phyloP scores from a whole-genome alignment of 2,113 vertebrate genomes.

The Todiramphus saurophagus region DNA sequence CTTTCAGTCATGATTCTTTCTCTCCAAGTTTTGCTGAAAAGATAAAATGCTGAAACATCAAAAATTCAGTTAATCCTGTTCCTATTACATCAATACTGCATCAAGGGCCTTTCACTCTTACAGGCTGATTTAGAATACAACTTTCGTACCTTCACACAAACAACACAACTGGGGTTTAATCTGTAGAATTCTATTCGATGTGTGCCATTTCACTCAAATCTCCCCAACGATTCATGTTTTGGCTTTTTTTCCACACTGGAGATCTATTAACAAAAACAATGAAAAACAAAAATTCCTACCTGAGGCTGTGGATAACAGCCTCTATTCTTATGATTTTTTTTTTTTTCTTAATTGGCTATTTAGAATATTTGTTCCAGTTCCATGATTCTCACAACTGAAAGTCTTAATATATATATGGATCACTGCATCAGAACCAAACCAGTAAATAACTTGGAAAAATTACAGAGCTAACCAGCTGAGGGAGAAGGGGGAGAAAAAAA shows the following conservation, averaged over 20 bases:
- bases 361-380: background rate
- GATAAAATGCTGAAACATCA: background rate
- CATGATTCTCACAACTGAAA: background rate
- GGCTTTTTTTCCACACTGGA: background rate
- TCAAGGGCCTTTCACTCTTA: background rate
- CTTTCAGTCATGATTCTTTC: background rate
- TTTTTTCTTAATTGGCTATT: background rate
- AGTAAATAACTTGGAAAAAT: background rate
- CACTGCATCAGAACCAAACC: background rate
- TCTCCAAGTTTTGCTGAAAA: background rate
- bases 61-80: background rate
- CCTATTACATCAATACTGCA: background rate
- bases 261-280: background rate
- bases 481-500: accelerated
- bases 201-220: background rate
- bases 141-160: background rate
- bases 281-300: background rate
- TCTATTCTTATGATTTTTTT: background rate
- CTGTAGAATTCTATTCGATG: background rate
- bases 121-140: background rate
- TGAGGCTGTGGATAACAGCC: background rate
- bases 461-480: background rate
- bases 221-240: background rate
- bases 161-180: background rate
- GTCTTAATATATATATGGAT: background rate